A percentile compares a stretch with the other conserved stretches of the same genome.
phyloP scores from a whole-genome alignment of 1,140 invertebrate species.

The Eumeta japonica region DNA sequence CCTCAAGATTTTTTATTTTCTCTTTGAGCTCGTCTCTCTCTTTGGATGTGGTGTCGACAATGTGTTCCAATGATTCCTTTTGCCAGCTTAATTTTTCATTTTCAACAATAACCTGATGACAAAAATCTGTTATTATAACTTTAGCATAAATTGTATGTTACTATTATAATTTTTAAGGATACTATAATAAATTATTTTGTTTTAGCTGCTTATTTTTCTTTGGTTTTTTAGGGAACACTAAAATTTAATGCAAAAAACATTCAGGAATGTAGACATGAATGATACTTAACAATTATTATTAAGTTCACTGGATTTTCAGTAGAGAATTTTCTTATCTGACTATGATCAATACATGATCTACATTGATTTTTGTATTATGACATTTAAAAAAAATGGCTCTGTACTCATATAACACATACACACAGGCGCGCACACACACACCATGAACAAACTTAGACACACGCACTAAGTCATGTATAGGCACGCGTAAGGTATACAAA shows the following conservation, averaged over 20 bases:
- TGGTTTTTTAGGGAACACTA: too few species aligned
- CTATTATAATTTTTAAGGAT: background rate
- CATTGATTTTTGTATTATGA: too few species aligned
- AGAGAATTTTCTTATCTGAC: too few species aligned
- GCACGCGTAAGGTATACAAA: background rate
- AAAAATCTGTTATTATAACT: constrained; percentile 1
- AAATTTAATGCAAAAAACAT: too few species aligned
- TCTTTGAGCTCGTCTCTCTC: constrained; percentile 37
- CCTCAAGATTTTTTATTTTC: constrained; percentile 18
- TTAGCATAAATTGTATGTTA: background rate
- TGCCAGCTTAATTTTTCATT: constrained; percentile 48
- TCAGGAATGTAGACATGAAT: background rate
- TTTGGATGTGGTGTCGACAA: constrained; percentile 33
- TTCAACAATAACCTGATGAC: constrained; percentile 37
- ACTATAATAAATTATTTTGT: background rate
- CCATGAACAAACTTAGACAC: too few species aligned
- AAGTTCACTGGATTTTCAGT: too few species aligned
- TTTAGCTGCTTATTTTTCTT: too few species aligned
- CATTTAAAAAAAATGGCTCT: too few species aligned
- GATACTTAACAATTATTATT: background rate
- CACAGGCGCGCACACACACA: too few species aligned
- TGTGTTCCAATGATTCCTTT: constrained; percentile 45
- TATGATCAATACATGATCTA: too few species aligned
- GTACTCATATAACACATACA: too few species aligned
- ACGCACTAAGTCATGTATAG: too few species aligned